Evolutionary conservation across 2,888 invertebrate genomes (phyloP).

Genomic region (Cremastobaeus sp.): DNA sequence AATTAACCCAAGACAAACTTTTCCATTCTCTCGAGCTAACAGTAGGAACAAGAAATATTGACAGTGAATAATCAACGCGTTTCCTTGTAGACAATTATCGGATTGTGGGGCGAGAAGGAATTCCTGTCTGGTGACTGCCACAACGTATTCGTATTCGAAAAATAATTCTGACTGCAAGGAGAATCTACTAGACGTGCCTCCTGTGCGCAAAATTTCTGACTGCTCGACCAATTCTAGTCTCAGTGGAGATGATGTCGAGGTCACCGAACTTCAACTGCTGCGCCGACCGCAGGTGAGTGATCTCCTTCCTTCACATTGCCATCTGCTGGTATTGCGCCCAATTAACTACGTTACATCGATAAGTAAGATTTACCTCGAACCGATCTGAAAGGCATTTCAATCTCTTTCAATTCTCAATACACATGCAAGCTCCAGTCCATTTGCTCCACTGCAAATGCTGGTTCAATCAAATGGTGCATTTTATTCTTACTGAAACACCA

Average conservation of each 20-base stretch:
- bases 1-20: too few species aligned
- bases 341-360: conserved; percentile 37
- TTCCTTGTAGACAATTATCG: conserved; percentile 63
- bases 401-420: too few species aligned
- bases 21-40: too few species aligned
- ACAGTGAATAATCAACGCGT: too few species aligned
- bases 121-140: conserved; percentile 71
- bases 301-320: conserved; percentile 39
- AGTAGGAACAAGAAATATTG: too few species aligned
- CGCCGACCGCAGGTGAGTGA: conserved; percentile 72
- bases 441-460: too few species aligned
- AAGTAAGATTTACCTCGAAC: conserved; percentile 47
- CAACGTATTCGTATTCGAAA: conserved; percentile 64
- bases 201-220: conserved; percentile 82
- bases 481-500: too few species aligned
- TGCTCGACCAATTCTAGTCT: conserved; percentile 87
- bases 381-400: conserved; percentile 34
- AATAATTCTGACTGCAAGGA: conserved; percentile 34
- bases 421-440: too few species aligned
- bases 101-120: conserved; percentile 70
- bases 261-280: conserved; percentile 74
- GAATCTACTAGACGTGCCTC: conserved; percentile 70
- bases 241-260: conserved; percentile 86
- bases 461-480: too few species aligned
- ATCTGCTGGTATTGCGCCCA: conserved; percentile 43